Percentiles rank a stretch among this genome's conserved stretches.
Evolutionary conservation across 2,113 vertebrate genomes (phyloP).

Genomic region (Tamias sibiricus): DNA sequence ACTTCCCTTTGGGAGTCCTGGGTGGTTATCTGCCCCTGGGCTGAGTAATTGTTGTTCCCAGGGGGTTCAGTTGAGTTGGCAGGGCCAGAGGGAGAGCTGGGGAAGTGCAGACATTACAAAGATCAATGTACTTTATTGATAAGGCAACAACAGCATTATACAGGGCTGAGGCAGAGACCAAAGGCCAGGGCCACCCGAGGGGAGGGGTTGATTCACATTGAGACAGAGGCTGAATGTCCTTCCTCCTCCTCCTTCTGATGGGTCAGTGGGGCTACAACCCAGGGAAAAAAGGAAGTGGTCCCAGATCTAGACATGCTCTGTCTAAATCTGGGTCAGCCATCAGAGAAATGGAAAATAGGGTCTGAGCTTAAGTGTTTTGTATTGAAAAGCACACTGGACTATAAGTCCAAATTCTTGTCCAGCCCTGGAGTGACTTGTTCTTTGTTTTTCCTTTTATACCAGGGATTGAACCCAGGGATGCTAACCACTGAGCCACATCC

Average conservation of each 20-base stretch:
- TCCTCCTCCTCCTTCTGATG: neutral
- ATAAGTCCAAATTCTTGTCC: neutral
- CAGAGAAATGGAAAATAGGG: neutral
- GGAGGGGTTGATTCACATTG: neutral
- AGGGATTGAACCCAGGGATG: too few species aligned
- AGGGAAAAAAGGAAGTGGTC: neutral
- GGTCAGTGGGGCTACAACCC: neutral
- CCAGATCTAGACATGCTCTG: neutral
- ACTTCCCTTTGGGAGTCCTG: neutral
- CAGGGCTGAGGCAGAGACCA: neutral
- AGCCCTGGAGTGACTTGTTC: neutral
- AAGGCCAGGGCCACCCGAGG: neutral
- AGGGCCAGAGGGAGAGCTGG: neutral
- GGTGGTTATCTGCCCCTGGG: neutral
- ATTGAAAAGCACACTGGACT: neutral
- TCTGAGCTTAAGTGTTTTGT: neutral
- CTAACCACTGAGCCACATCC: too few species aligned
- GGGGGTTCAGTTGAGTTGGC: too few species aligned
- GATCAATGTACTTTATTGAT: conserved; percentile 41
- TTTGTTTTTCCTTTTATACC: too few species aligned
- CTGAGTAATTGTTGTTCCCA: neutral
- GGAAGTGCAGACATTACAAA: neutral
- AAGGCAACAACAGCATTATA: conserved; percentile 41
- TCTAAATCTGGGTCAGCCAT: neutral
- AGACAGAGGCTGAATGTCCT: neutral